Conservation (phyloP, 2,113 vertebrate genomes). For the Coptodon rendalli region DNA sequence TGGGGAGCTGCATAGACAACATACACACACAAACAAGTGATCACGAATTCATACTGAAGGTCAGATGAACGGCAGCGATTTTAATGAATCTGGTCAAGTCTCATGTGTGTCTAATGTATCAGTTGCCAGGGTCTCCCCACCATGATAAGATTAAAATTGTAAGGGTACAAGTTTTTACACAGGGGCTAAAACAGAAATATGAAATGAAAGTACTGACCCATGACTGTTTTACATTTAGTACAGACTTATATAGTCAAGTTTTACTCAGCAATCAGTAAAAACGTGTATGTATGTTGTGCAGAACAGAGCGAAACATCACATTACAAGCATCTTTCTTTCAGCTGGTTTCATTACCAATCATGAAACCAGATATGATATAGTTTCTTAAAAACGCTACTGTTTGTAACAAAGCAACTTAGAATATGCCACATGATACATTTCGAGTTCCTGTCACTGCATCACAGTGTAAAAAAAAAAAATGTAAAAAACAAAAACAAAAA, state of each 20-base stretch:
- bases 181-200: neutral
- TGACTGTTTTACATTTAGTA: neutral
- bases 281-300: neutral
- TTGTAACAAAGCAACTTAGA: neutral
- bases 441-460: neutral
- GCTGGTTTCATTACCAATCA: fast-evolving
- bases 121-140: fast-evolving
- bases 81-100: neutral
- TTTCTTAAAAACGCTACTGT: neutral
- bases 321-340: fast-evolving
- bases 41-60: neutral
- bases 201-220: neutral
- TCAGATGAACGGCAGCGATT: neutral
- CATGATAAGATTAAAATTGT: neutral
- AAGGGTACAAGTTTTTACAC: neutral
- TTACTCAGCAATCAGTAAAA: neutral
- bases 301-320: neutral
- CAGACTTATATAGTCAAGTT: neutral
- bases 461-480: neutral
- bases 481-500: too few relatives aligned
- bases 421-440: fast-evolving
- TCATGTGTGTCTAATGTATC: neutral
- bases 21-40: neutral
- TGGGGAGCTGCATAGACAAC: slow-evolving; percentile 67
- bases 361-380: fast-evolving